Base-by-base conservation (phyloP, 92 coral and sea anemone species). In the Porites lobata region DNA sequence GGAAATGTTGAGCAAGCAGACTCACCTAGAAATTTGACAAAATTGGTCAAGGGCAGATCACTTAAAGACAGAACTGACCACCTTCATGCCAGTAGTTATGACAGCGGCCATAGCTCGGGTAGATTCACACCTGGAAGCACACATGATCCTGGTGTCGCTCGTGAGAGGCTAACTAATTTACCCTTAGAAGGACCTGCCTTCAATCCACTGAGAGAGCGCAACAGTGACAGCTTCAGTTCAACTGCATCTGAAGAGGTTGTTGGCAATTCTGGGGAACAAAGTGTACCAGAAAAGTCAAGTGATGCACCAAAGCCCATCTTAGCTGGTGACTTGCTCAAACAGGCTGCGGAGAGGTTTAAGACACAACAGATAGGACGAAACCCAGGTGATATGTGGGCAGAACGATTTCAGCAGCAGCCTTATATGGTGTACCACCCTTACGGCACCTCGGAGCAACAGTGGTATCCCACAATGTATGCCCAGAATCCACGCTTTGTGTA, bases 141-240 rank as follows among this genome's bases (percentile, higher is more conserved):
- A 4, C 88, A 86, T 70, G 98, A 95, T 5, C 75, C 67, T 21
- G 69, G 83, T 50, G 90, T 90, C 26, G 84, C 91, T 18, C 92
- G 94, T n/a, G 98, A 94, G 75, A 92, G 94, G 38, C 78, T 83
- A 56, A 86, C 78, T 15, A 82, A 76, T 57, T 84, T 86, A 54
- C 81, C 85, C 71, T n/a, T 63, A 9, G 89, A 67, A 38, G 83
- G 89, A 29, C 69, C 78, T 17, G n/a, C 58, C 7, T 75, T 85
- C 72, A 86, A 85, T 15, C 22, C 81, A 1, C 78, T 90, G 12
- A 90, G 98, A 70, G 95, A 95, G 62, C 89, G 98, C 2, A 97
- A 92, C 32, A 97, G 99, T 85, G 99, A 97, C 82, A 97, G 99
- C 78, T 88, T 96, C 72, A 95, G 99, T 85, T 97, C 99, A 8